These are phyloP conservation scores for Neodiprion pinetum DNA, from an alignment of 1,140 invertebrate genomes.

Conservation along the genomic window DNA sequence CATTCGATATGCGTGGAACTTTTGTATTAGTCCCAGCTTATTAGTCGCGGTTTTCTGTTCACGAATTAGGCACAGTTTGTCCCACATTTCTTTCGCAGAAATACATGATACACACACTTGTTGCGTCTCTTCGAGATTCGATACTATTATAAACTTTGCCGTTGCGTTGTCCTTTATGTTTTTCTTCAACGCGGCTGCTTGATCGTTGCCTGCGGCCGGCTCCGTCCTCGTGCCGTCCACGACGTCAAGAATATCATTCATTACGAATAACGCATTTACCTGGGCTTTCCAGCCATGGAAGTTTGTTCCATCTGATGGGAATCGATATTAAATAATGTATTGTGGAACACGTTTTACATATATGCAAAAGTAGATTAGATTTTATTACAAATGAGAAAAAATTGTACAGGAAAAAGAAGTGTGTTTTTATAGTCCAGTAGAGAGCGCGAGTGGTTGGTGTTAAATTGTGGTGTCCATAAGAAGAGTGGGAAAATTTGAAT, in stretches of 20 bases:
- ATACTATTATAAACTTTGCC: neutral
- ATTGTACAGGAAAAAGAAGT: constrained; percentile 10
- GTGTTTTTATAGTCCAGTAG: neutral
- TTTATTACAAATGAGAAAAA: constrained; percentile 17
- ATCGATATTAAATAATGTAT: neutral
- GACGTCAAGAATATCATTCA: constrained; percentile 19
- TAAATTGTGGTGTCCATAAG: too few species aligned
- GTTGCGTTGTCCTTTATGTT: constrained; percentile 27
- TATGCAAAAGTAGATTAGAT: neutral
- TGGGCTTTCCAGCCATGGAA: constrained; percentile 26
- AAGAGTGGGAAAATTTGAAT: too few species aligned
- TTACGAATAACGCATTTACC: constrained; percentile 21
- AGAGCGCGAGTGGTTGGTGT: too few species aligned
- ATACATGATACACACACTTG: constrained; percentile 21
- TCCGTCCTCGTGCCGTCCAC: constrained; percentile 14
- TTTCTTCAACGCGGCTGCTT: constrained; percentile 18
- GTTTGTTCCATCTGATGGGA: constrained; percentile 22
- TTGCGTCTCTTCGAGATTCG: constrained; percentile 24
- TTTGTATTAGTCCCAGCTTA: constrained; percentile 15
- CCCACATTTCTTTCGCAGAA: constrained; percentile 19
- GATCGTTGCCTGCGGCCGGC: neutral
- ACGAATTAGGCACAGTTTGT: neutral
- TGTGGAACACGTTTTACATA: constrained; percentile 18
- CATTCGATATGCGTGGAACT: constrained; percentile 18
- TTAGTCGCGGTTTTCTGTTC: constrained; percentile 24